phyloP scores from a whole-genome alignment of 1,140 invertebrate genomes.

The Drosophila orosa region DNA sequence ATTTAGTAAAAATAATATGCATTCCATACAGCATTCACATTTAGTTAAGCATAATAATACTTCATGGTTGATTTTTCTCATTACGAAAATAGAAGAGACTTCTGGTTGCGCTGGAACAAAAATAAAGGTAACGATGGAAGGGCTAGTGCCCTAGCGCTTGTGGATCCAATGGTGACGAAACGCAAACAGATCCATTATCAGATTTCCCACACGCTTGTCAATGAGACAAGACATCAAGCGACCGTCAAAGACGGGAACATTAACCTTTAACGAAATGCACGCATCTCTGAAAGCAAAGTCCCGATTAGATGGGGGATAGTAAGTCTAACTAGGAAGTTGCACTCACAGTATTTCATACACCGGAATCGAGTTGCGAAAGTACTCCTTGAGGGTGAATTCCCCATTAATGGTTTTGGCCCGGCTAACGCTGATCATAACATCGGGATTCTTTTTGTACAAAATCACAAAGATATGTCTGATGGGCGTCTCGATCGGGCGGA shows the following conservation, averaged over 20 bases:
- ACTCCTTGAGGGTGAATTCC: conserved; percentile 60
- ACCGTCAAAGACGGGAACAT: conserved; percentile 47
- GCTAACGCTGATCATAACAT: conserved; percentile 55
- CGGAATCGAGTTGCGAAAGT: conserved; percentile 66
- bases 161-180: conserved; percentile 74
- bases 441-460: conserved; percentile 61
- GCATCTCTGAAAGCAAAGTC: conserved; percentile 48
- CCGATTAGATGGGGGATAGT: background rate
- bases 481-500: conserved; percentile 40
- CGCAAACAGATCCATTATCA: conserved; percentile 76
- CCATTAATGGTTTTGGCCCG: conserved; percentile 43
- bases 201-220: conserved; percentile 64
- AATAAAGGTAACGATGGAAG: background rate
- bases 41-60: conserved; percentile 12
- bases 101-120: background rate
- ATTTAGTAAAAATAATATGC: background rate
- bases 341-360: conserved; percentile 70
- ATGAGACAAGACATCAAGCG: conserved; percentile 54
- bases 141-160: conserved; percentile 16
- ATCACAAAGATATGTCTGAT: conserved; percentile 69
- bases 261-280: conserved; percentile 42
- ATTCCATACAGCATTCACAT: conserved; percentile 7
- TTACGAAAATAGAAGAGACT: background rate
- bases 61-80: background rate
- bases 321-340: background rate